Evolutionary conservation across 1,140 invertebrate species (phyloP).

Genomic region (Littorina saxatilis): DNA sequence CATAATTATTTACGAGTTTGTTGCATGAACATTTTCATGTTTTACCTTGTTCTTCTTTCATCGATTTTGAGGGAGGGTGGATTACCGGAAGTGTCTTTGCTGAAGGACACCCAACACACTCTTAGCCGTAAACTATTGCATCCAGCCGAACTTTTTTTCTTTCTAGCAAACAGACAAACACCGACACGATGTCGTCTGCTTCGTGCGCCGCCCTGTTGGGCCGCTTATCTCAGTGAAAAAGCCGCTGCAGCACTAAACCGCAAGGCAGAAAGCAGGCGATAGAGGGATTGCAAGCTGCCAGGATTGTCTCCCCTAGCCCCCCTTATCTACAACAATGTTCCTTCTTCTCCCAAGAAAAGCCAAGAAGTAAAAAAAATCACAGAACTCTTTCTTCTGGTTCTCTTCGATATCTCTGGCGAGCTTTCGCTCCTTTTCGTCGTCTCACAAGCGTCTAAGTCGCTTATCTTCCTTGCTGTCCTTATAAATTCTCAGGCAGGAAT

Average conservation of each 20-base stretch:
- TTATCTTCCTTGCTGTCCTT: constrained; percentile 29
- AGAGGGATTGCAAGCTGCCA: constrained; percentile 12
- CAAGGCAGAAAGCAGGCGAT: neutral
- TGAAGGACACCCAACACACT: no score
- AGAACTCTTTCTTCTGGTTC: neutral
- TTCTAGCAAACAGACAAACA: no score
- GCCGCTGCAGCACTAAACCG: constrained; percentile 20
- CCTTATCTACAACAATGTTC: constrained; percentile 31
- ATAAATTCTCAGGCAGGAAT: constrained; percentile 19
- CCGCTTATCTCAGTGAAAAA: constrained; percentile 25
- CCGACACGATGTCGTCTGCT: neutral
- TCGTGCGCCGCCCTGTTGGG: neutral
- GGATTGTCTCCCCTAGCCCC: neutral
- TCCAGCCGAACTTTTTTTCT: no score
- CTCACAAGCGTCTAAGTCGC: constrained; percentile 30
- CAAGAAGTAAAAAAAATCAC: neutral
- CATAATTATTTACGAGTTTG: no score
- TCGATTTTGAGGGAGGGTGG: no score
- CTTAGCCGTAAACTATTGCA: no score
- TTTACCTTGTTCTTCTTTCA: no score
- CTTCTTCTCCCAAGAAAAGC: neutral
- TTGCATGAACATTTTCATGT: no score
- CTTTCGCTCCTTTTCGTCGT: neutral
- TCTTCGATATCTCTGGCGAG: neutral
- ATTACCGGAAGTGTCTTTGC: no score